Base-by-base conservation (phyloP, 2,113 vertebrate species). In the Ptyas mucosa region DNA sequence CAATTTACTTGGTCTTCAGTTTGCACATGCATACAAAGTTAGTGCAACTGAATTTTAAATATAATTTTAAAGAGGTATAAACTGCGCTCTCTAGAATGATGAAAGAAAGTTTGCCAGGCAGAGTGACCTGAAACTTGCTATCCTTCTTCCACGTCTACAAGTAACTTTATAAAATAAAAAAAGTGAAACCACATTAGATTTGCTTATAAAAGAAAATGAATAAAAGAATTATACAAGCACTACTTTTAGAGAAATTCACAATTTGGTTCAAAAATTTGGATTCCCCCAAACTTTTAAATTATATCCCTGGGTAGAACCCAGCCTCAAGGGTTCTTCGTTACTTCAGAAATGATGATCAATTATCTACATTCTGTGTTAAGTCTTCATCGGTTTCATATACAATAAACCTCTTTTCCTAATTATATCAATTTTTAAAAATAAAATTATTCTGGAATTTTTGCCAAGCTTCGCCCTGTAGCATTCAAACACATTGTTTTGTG, bases 401-500 rank as follows among this genome's bases (percentile, higher is more conserved):
- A 94, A 92, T 90, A 95, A 95, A 89, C 93, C 94, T 95, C 24
- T 64, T 92, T 46, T 94, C 90, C 93, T 93, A 95, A 64, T 94
- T 85, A 88, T 85, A 21, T 0, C 89, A 89, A 89, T 92, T 96
- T 57, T 86, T 43, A 61, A 86, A 85, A 86, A 57, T 29, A 86
- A 90, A 85, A 93, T 9, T 21, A 93, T 11, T 29, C 51, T 51
- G n/a, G 53, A 93, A 52, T 46, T 39, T 5, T 14, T 21, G 64
- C 85, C 90, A 93, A 15, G 58, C 88, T 94, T 57, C 54, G 91
- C 92, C 90, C 57, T 75, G 46, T 93, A 93, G 54, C 91, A 93
- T 94, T 96, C 95, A 96, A 96, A 94, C 94, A 81, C 94, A 97
- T 95, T 96, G 94, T 96, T 95, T 94, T 95, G 96, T 64, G 75